Evolutionary conservation across 2,888 invertebrate genomes (phyloP).

Genomic region (Meiosimyza decipiens): DNA sequence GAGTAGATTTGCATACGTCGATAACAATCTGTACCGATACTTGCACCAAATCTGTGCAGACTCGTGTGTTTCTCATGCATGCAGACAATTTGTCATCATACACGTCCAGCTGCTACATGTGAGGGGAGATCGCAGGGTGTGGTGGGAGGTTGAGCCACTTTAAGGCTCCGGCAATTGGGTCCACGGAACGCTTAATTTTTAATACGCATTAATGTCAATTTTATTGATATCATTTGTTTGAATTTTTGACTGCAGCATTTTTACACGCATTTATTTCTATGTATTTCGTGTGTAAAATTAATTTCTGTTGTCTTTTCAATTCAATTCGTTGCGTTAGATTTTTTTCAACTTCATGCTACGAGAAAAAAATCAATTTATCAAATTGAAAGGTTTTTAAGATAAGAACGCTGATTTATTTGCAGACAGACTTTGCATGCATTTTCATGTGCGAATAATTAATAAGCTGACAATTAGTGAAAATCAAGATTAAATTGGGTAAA

Average conservation of each 20-base stretch:
- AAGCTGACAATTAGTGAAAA: constrained; percentile 18
- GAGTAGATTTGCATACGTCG: too few relatives aligned
- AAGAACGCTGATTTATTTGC: constrained; percentile 21
- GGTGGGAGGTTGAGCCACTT: neutral
- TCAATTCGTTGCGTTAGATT: neutral
- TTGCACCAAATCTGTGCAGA: too few relatives aligned
- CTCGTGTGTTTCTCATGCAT: constrained; percentile 17
- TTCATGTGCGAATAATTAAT: constrained; percentile 13
- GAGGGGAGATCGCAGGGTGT: neutral
- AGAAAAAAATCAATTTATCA: constrained; percentile 14
- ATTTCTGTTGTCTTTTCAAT: constrained; percentile 16
- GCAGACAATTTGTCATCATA: constrained; percentile 34
- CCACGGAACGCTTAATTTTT: neutral
- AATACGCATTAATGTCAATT: constrained; percentile 20
- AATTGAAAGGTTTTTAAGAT: constrained; percentile 17
- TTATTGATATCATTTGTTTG: constrained; percentile 27
- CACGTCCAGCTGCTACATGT: constrained; percentile 11
- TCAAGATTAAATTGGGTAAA: constrained; percentile 14
- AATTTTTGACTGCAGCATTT: constrained; percentile 4
- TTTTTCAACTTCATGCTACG: neutral
- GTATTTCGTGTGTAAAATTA: constrained; percentile 9
- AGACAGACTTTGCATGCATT: constrained; percentile 15
- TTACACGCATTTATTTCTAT: too few relatives aligned
- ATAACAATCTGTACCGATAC: too few relatives aligned
- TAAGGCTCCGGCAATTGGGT: neutral